These are phyloP conservation scores for Suricata suricatta DNA, from an alignment of 2,113 vertebrate genomes.

Conservation along the genomic window DNA sequence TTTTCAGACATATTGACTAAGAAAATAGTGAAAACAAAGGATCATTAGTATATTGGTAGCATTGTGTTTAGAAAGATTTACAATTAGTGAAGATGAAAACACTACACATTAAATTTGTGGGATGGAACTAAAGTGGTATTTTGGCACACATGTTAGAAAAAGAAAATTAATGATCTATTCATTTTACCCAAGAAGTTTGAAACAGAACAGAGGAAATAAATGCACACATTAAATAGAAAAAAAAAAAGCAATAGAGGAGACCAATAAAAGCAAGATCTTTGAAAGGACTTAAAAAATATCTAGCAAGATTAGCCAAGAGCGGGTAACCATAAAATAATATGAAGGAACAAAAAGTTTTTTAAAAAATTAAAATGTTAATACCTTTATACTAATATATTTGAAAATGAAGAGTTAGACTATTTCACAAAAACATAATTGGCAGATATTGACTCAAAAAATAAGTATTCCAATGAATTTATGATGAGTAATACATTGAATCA, in stretches of 20 bases:
- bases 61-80: background rate
- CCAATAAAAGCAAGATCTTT: background rate
- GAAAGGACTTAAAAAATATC: background rate
- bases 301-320: background rate
- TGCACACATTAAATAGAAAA: background rate
- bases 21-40: background rate
- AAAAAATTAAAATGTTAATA: background rate
- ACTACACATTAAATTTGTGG: background rate
- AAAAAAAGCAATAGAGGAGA: background rate
- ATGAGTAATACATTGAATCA: background rate
- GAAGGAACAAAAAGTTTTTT: background rate
- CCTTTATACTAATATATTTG: background rate
- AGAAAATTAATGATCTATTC: background rate
- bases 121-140: background rate
- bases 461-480: background rate
- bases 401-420: background rate
- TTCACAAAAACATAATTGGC: background rate
- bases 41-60: background rate
- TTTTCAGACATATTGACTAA: background rate
- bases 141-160: background rate
- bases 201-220: background rate
- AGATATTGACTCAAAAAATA: background rate
- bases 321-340: background rate
- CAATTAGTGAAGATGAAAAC: conserved; percentile 7
- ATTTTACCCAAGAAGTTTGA: conserved; percentile 1